A percentile compares a stretch with the other conserved stretches of the same genome.
These are phyloP conservation scores for Elegia similella DNA, from an alignment of 2,888 invertebrate species.

Conservation along the genomic window DNA sequence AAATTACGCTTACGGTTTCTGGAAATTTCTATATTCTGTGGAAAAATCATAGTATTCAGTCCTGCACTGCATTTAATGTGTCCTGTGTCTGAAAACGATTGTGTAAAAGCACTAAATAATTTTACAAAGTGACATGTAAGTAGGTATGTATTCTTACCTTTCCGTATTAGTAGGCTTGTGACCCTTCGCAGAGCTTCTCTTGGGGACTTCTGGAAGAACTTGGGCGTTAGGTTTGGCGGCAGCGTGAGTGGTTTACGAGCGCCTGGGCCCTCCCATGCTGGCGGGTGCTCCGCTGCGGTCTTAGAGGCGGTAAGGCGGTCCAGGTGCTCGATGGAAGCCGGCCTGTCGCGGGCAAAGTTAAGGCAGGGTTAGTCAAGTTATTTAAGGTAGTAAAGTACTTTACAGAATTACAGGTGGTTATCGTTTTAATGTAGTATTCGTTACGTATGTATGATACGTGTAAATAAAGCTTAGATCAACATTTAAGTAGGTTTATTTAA, in stretches of 20 bases:
- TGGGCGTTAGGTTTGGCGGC: slow-evolving; percentile 93
- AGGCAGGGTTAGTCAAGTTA: not conserved
- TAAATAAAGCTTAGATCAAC: no score
- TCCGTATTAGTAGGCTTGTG: slow-evolving; percentile 93
- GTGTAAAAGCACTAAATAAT: no score
- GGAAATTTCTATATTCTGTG: no score
- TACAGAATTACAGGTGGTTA: not conserved
- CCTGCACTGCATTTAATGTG: no score
- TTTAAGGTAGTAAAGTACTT: not conserved
- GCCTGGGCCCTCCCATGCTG: slow-evolving; percentile 74
- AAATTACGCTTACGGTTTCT: no score
- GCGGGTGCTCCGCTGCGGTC: slow-evolving; percentile 75
- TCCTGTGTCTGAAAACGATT: no score
- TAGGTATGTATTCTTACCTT: slow-evolving; percentile 82
- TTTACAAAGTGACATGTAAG: not conserved
- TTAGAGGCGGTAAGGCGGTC: slow-evolving; percentile 85
- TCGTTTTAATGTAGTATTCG: not conserved
- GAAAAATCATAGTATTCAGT: no score
- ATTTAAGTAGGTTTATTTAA: no score
- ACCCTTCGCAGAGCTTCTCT: slow-evolving; percentile 93
- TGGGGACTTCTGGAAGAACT: slow-evolving; percentile 94
- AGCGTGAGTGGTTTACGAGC: slow-evolving; percentile 91
- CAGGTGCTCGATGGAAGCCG: slow-evolving; percentile 92
- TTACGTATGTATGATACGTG: no score
- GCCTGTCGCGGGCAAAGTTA: slow-evolving; percentile 64